Conservation (phyloP, 2,888 invertebrate species). For the Agonopterix heracliana region DNA sequence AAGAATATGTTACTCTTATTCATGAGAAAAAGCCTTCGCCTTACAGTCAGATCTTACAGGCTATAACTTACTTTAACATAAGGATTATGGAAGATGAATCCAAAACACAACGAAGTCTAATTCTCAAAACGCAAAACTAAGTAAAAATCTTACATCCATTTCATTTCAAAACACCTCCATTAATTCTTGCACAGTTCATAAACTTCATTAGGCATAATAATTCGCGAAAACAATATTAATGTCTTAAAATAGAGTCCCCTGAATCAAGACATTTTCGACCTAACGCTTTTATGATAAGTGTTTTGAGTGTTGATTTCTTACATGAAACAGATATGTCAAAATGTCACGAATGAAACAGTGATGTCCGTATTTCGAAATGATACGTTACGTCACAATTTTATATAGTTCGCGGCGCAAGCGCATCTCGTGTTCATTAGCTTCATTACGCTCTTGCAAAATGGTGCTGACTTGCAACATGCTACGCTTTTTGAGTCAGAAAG, state of each 20-base stretch:
- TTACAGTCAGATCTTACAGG: no score
- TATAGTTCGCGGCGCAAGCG: constrained; percentile 28
- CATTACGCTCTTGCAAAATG: constrained; percentile 47
- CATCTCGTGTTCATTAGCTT: constrained; percentile 47
- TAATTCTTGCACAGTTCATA: constrained; percentile 3
- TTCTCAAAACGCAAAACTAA: neutral
- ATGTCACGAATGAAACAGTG: constrained; percentile 5
- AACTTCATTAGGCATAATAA: no score
- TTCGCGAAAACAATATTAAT: no score
- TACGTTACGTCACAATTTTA: constrained; percentile 49
- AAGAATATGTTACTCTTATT: no score
- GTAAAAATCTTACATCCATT: neutral
- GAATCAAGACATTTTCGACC: no score
- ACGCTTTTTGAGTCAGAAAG: neutral
- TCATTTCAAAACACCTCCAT: neutral
- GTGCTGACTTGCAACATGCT: constrained; percentile 41
- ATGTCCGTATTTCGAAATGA: constrained; percentile 16
- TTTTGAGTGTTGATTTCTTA: no score
- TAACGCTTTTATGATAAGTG: no score
- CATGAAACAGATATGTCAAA: constrained; percentile 3
- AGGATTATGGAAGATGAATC: no score
- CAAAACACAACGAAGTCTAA: no score
- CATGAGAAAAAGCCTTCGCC: no score
- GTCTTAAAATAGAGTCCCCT: no score
- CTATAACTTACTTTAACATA: no score